phyloP scores from a whole-genome alignment of 2,888 invertebrate species.

The Lochmaea crataegi region DNA sequence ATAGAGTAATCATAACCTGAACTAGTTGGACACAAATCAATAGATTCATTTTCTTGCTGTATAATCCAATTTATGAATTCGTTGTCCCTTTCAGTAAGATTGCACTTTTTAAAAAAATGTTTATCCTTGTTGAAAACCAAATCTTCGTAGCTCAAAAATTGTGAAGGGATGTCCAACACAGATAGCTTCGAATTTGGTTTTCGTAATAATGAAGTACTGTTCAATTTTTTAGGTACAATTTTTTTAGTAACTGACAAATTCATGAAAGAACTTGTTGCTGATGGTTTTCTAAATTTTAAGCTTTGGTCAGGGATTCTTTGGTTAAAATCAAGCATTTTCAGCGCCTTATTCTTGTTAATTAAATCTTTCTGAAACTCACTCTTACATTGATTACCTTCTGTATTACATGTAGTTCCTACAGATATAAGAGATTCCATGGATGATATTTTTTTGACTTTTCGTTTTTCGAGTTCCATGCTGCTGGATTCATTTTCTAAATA shows the following conservation, averaged over 20 bases:
- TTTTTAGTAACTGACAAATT: slow-evolving; percentile 34
- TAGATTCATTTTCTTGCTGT: slow-evolving; percentile 34
- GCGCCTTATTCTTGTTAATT: slow-evolving; percentile 27
- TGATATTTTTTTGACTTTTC: slow-evolving; percentile 4
- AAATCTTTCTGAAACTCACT: slow-evolving; percentile 39
- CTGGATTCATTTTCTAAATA: neutral
- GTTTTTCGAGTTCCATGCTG: neutral
- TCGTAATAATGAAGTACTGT: slow-evolving; percentile 31
- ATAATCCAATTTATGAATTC: slow-evolving; percentile 46
- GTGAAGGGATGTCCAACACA: slow-evolving; percentile 42
- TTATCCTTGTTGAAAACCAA: slow-evolving; percentile 18
- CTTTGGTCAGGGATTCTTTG: slow-evolving; percentile 33
- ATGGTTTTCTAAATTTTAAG: slow-evolving; percentile 21
- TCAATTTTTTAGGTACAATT: slow-evolving; percentile 22
- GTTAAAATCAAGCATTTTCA: slow-evolving; percentile 40
- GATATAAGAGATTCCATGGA: slow-evolving; percentile 43
- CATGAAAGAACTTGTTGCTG: slow-evolving; percentile 33
- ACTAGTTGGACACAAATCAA: slow-evolving; percentile 33
- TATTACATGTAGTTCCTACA: slow-evolving; percentile 36
- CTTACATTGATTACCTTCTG: slow-evolving; percentile 19
- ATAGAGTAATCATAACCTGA: slow-evolving; percentile 37
- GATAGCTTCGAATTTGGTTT: slow-evolving; percentile 35
- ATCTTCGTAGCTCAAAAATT: slow-evolving; percentile 36
- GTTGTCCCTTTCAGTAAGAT: slow-evolving; percentile 38
- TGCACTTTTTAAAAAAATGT: slow-evolving; percentile 27